Evolutionary conservation across 2,888 invertebrate genomes (phyloP).

Genomic region (Halictus quadricinctus): DNA sequence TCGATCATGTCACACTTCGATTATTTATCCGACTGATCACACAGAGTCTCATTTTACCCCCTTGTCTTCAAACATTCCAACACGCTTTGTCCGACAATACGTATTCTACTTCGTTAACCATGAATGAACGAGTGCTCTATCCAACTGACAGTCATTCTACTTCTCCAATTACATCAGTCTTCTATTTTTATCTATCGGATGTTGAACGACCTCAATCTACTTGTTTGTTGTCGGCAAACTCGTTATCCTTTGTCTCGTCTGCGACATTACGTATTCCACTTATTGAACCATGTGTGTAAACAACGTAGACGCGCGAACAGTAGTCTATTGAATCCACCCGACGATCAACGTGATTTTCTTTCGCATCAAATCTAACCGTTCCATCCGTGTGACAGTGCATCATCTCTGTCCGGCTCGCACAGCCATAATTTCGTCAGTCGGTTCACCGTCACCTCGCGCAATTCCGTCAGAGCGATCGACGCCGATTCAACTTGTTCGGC

Average conservation of each 20-base stretch:
- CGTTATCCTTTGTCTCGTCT: not conserved
- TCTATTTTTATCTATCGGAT: not conserved
- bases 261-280: not conserved
- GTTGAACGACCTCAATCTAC: not conserved
- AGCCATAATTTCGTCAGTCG: not conserved
- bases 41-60: not conserved
- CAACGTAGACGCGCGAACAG: not conserved
- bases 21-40: not conserved
- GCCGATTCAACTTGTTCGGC: not conserved
- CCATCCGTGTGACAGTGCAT: not conserved
- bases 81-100: not conserved
- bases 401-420: not conserved
- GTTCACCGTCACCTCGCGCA: not conserved
- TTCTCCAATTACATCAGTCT: not conserved
- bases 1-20: not conserved
- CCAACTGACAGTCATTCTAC: not conserved
- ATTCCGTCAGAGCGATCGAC: not conserved
- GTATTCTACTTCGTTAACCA: not conserved
- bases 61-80: not conserved
- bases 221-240: not conserved
- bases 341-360: not conserved
- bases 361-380: not conserved
- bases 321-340: not conserved
- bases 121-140: not conserved
- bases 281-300: not conserved